Conservation (phyloP, 2,797 vertebrate species). For the Anolis apletophallus region DNA sequence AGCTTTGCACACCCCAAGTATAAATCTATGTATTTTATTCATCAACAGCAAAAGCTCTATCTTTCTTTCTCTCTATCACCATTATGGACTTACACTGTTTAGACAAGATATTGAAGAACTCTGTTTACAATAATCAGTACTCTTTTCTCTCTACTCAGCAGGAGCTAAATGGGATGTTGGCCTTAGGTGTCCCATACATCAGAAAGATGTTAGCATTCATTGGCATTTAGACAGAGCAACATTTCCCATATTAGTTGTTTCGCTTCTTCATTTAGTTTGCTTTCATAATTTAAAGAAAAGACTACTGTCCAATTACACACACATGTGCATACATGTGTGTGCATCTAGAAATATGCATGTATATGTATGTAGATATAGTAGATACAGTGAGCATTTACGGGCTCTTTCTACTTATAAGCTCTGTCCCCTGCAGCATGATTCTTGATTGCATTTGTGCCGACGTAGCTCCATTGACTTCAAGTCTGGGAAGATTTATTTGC, state of each 20-base stretch:
- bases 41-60: not conserved
- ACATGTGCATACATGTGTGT: not conserved
- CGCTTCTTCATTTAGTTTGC: not conserved
- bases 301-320: not conserved
- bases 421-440: constrained; percentile 30
- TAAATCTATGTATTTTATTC: not conserved
- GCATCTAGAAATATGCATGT: not conserved
- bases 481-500: constrained; percentile 36
- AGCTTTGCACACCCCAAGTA: too few relatives aligned
- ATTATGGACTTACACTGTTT: constrained; percentile 1
- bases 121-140: not conserved
- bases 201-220: constrained; percentile 26
- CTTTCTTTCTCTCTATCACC: not conserved
- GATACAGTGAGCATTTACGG: not conserved
- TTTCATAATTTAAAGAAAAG: constrained; percentile 3
- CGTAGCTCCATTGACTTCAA: constrained; percentile 36
- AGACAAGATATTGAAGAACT: constrained; percentile 12
- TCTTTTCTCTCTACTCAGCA: constrained; percentile 10
- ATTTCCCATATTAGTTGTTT: not conserved
- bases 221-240: constrained; percentile 17
- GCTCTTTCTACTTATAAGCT: constrained; percentile 18
- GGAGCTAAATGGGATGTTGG: constrained; percentile 18
- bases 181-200: constrained; percentile 27
- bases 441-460: constrained; percentile 35
- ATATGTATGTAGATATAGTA: not conserved